phyloP scores from a whole-genome alignment of 2,888 invertebrate species.

The Drosophila longiperda region DNA sequence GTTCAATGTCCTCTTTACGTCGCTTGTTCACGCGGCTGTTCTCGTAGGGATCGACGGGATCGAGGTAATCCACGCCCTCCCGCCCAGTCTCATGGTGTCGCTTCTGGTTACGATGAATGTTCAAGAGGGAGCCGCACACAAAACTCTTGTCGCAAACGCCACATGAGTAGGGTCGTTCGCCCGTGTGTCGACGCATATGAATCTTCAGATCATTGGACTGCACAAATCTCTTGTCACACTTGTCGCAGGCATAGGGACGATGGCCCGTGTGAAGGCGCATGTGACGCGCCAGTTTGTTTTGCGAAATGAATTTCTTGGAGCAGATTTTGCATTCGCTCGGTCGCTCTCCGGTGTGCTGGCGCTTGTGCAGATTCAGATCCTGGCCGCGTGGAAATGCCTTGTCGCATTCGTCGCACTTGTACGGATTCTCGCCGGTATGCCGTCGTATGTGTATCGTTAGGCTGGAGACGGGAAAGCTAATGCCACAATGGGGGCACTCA shows the following conservation, averaged over 20 bases:
- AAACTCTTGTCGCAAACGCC: slow-evolving; percentile 89
- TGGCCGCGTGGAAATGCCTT: slow-evolving; percentile 88
- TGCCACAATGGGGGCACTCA: slow-evolving; percentile 87
- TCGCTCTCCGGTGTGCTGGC: slow-evolving; percentile 88
- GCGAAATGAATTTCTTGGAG: slow-evolving; percentile 86
- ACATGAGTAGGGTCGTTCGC: slow-evolving; percentile 88
- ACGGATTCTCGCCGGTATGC: slow-evolving; percentile 88
- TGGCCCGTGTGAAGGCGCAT: slow-evolving; percentile 87
- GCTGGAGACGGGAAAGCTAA: slow-evolving; percentile 87
- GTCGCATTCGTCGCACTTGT: slow-evolving; percentile 87
- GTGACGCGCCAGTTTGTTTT: slow-evolving; percentile 87
- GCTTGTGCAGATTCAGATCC: slow-evolving; percentile 87
- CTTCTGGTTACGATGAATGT: slow-evolving; percentile 88
- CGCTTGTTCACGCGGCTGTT: slow-evolving; percentile 76
- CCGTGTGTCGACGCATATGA: slow-evolving; percentile 89
- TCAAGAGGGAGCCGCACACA: slow-evolving; percentile 88
- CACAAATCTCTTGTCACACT: slow-evolving; percentile 86
- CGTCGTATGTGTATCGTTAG: slow-evolving; percentile 88
- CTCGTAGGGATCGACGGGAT: slow-evolving; percentile 75
- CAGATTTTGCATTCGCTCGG: slow-evolving; percentile 85
- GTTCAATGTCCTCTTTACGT: slow-evolving; percentile 59
- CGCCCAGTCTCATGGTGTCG: slow-evolving; percentile 85
- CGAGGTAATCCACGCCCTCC: slow-evolving; percentile 33
- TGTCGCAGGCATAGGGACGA: slow-evolving; percentile 87
- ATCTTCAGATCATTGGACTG: slow-evolving; percentile 90